Conservation (phyloP, 2,113 vertebrate genomes). For the Catharus bicknelli region DNA sequence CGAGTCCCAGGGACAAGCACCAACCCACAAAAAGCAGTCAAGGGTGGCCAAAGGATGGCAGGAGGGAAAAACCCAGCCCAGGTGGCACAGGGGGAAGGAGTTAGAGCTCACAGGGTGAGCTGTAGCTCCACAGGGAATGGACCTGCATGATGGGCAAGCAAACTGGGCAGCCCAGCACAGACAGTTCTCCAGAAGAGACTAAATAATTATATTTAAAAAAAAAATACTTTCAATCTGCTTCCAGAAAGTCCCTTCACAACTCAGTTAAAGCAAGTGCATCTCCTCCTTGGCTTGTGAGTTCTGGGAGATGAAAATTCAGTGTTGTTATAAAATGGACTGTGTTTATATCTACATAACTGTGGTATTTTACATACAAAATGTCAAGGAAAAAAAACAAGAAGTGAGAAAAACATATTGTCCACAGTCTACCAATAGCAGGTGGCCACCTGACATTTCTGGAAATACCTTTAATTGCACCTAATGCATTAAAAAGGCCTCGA, state of each 20-base stretch:
- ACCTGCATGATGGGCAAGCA: fast-evolving
- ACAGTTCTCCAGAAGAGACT: not conserved
- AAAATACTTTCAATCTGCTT: not conserved
- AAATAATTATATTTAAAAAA: not conserved
- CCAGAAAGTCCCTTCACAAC: not conserved
- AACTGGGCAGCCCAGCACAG: not conserved
- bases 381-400: not conserved
- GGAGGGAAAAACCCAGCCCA: not conserved
- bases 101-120: not conserved
- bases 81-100: not conserved
- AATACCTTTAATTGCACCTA: not conserved
- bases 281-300: not conserved
- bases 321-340: not conserved
- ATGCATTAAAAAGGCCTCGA: not conserved
- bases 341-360: not conserved
- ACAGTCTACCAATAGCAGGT: not conserved
- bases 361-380: not conserved
- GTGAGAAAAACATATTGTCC: not conserved
- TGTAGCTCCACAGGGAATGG: fast-evolving
- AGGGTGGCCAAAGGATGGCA: not conserved
- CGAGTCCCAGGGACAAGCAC: not conserved
- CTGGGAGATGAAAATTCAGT: not conserved
- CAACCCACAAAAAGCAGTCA: not conserved
- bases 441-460: not conserved
- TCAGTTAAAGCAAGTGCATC: not conserved